Evolutionary conservation across 2,113 vertebrate species (phyloP).

Genomic region (Apaloderma vittatum): DNA sequence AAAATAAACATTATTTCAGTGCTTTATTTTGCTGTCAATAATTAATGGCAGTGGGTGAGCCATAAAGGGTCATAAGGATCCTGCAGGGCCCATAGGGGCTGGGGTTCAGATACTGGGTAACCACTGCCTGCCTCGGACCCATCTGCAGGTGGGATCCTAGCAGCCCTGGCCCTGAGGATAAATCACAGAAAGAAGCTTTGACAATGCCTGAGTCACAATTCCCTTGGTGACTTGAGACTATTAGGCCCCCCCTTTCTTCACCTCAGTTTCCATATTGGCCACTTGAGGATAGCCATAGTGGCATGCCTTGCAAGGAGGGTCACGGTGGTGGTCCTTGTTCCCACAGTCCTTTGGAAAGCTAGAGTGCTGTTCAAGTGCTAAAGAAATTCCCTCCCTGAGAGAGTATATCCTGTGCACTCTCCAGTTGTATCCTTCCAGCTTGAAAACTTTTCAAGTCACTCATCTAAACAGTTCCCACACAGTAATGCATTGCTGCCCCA

Average conservation of each 20-base stretch:
- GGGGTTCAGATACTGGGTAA: not conserved
- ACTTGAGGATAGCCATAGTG: not conserved
- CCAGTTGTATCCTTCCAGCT: not conserved
- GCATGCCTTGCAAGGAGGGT: not conserved
- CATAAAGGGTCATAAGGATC: not conserved
- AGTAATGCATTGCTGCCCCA: not conserved
- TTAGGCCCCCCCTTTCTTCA: not conserved
- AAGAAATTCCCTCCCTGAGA: not conserved
- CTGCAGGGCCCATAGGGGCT: accelerated
- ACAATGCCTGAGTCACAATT: not conserved
- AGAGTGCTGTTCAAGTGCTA: not conserved
- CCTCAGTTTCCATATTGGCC: not conserved
- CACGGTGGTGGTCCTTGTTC: not conserved
- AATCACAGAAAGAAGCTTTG: not conserved
- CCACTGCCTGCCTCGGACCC: not conserved
- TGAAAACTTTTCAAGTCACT: not conserved
- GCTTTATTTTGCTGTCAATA: not conserved
- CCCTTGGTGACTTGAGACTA: not conserved
- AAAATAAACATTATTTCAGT: not conserved
- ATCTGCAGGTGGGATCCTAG: not conserved
- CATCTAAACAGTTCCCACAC: not conserved
- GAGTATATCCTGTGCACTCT: not conserved
- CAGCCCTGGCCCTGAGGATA: not conserved
- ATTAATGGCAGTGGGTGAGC: not conserved
- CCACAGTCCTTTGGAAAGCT: not conserved